These are phyloP conservation scores for Spisula solida DNA, from an alignment of 2,888 invertebrate species.

Conservation along the genomic window DNA sequence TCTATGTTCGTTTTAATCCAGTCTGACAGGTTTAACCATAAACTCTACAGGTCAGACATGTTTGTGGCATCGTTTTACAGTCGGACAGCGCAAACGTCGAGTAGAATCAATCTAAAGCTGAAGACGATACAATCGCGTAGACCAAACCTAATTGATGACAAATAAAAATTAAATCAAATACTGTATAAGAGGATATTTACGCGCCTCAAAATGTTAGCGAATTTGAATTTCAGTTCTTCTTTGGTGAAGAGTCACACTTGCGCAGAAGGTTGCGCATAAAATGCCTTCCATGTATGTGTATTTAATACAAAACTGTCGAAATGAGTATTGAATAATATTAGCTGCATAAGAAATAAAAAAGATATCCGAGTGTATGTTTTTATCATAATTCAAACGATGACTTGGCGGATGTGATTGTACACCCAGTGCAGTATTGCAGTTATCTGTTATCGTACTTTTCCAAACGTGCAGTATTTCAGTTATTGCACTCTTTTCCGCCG, in stretches of 20 bases:
- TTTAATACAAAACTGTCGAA: background rate
- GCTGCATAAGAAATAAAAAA: no score
- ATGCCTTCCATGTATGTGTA: no score
- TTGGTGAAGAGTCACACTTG: no score
- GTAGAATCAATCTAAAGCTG: background rate
- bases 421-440: no score
- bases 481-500: no score
- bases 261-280: no score
- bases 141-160: background rate
- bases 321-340: background rate
- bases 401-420: no score
- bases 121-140: background rate
- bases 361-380: no score
- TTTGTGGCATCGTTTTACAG: background rate
- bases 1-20: background rate
- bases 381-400: no score
- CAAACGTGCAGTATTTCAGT: no score
- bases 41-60: background rate
- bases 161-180: background rate
- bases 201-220: background rate
- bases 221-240: no score
- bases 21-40: background rate
- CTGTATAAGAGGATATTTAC: background rate
- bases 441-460: no score
- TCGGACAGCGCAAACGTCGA: constrained; percentile 7